Percentiles rank a stretch among this genome's conserved stretches.
These are phyloP conservation scores for Dreissena polymorpha DNA, from an alignment of 1,140 invertebrate species.

Conservation along the genomic window DNA sequence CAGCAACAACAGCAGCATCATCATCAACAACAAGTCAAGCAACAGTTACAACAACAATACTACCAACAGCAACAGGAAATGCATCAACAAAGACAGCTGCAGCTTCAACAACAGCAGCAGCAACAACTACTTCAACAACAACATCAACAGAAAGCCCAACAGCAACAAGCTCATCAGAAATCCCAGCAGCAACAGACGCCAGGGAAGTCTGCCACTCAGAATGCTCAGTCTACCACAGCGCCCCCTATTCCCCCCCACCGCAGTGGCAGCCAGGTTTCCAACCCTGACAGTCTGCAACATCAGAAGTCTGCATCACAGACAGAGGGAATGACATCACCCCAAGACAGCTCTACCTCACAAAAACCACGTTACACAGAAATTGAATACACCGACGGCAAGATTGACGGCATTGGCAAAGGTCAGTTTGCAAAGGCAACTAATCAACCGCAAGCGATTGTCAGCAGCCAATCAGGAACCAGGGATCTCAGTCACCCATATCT, in stretches of 20 bases:
- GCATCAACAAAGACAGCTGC: constrained; percentile 54
- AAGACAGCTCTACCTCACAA: constrained; percentile 54
- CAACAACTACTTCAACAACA: background rate
- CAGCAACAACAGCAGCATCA: constrained; percentile 56
- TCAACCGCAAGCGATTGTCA: constrained; percentile 44
- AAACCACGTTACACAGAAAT: constrained; percentile 66
- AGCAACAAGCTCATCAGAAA: background rate
- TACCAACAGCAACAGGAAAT: constrained; percentile 62
- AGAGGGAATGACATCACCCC: constrained; percentile 31
- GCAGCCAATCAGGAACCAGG: constrained; percentile 45
- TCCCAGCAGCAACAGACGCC: background rate
- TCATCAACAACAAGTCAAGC: constrained; percentile 54
- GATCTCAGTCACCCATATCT: constrained; percentile 54
- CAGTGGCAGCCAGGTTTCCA: constrained; percentile 42
- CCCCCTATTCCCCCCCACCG: constrained; percentile 54
- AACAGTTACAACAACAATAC: constrained; percentile 54
- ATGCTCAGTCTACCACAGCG: constrained; percentile 53
- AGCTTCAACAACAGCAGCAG: constrained; percentile 51
- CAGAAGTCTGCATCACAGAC: constrained; percentile 46
- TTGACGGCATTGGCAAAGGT: constrained; percentile 64
- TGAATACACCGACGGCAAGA: constrained; percentile 64
- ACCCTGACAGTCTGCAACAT: constrained; percentile 35
- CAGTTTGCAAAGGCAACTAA: constrained; percentile 61
- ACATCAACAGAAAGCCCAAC: background rate
- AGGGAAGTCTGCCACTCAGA: constrained; percentile 11